Evolutionary conservation across 2,888 invertebrate species (phyloP), one percentile per base, ranked within the genome.

Genomic region (Nebria brevicollis): DNA sequence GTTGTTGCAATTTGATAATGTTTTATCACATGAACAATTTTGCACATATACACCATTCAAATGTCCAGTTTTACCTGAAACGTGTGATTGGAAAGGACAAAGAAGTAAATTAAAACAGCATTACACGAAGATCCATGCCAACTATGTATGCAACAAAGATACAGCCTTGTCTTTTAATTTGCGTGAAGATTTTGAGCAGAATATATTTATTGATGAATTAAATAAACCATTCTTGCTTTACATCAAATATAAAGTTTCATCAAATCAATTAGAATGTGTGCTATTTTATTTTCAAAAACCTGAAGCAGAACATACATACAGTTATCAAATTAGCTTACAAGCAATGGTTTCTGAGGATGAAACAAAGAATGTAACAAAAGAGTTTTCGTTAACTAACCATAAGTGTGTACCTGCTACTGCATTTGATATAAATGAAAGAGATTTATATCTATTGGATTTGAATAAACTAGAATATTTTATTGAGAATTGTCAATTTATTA

Each of bases 261-360:
- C 34, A 6, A 34, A 11, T 20, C 41, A 42, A 2, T n/a, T 76
- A 7, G n/a, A 66, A 20, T 78, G 72, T 41, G 77, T 54, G 10
- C 34, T 78, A 41, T 70, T 72, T 66, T 72, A 78, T 34, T 72
- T 72, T 25, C 65, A 72, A 64, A 13, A 72, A 20, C 77, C 77
- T 0, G 42, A 15, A 6, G 73, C 72, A 72, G 65, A 73, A 3
- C 34, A 54, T 41, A 20, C 41, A 72, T 78, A 78, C 72, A 34
- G 25, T 8, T 73, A 72, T 34, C 26, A 72, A 65, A 72, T 78
- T 15, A 26, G 43, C 43, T 43, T 43, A 43, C 6, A 43, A 43
- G 6, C 43, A 10, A 43, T 43, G 10, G 6, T 10, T 8, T 6
- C 6, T 6, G 43, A 43, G 6, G 7, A 6, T 43, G 6, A 6